Percentiles rank a stretch among this genome's conserved stretches.
These are phyloP conservation scores for Porites cylindrica DNA, from an alignment of 92 coral and sea anemone genomes.

Conservation along the genomic window DNA sequence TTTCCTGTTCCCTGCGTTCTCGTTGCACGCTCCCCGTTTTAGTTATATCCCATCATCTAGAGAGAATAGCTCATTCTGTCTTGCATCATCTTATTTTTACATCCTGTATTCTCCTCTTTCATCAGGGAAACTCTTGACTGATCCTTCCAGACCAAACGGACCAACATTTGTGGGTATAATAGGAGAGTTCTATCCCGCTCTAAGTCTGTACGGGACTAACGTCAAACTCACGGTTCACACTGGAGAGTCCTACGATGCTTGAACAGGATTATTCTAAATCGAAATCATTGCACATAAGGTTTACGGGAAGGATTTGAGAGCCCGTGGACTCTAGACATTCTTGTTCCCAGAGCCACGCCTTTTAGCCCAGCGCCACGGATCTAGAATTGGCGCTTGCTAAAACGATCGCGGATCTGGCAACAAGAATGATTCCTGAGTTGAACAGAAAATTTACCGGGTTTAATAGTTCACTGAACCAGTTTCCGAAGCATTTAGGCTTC, in stretches of 20 bases:
- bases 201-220: conserved; percentile 90
- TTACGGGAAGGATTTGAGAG: no score
- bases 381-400: no score
- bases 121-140: conserved; percentile 81
- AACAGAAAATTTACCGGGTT: no score
- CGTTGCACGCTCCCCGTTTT: no score
- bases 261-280: neutral
- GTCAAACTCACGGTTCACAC: conserved; percentile 88
- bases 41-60: no score
- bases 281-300: no score
- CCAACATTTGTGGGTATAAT: conserved; percentile 81
- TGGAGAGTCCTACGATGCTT: conserved; percentile 81
- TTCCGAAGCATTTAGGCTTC: no score
- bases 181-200: conserved; percentile 85
- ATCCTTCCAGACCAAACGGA: conserved; percentile 81
- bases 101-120: neutral
- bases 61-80: neutral
- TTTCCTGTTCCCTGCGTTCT: no score
- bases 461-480: no score
- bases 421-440: no score
- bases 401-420: no score
- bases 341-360: neutral
- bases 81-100: neutral
- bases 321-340: neutral
- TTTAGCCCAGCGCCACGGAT: no score